Evolutionary conservation across 2,888 invertebrate genomes (phyloP).

Genomic region (Drosophila kambysellisi): DNA sequence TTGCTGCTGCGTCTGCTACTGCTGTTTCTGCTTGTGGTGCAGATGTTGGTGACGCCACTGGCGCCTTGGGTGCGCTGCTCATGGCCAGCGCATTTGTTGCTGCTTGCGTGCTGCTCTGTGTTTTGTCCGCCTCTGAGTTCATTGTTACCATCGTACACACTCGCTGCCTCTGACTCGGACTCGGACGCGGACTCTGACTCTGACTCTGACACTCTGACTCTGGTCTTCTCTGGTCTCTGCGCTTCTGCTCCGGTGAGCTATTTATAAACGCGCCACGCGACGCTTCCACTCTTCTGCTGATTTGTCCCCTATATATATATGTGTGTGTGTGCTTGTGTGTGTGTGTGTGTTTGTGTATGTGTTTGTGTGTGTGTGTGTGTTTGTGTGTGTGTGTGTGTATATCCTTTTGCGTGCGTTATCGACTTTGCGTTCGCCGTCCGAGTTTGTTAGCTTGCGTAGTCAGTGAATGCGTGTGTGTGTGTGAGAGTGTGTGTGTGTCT

Average conservation of each 20-base stretch:
- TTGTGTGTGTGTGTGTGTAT: constrained; percentile 18
- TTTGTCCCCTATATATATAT: constrained; percentile 16
- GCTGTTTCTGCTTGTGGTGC: constrained; percentile 21
- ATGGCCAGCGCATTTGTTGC: constrained; percentile 70
- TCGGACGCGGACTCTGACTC: not conserved
- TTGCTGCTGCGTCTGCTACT: not conserved
- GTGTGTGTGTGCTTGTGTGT: constrained; percentile 4
- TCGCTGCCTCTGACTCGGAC: constrained; percentile 1
- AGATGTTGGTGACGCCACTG: constrained; percentile 37
- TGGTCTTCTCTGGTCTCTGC: constrained; percentile 20
- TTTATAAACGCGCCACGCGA: constrained; percentile 38
- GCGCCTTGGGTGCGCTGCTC: constrained; percentile 68
- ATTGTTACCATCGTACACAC: constrained; percentile 84
- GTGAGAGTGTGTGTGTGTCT: constrained; percentile 13
- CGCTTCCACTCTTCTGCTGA: constrained; percentile 26
- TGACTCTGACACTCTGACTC: not conserved
- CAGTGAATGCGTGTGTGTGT: constrained; percentile 14
- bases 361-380: not conserved
- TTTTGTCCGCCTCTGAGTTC: constrained; percentile 85
- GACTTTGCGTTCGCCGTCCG: constrained; percentile 16
- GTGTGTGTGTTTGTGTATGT: constrained; percentile 16
- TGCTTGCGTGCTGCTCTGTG: constrained; percentile 75
- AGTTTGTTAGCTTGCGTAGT: constrained; percentile 1
- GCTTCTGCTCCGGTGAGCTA: constrained; percentile 45
- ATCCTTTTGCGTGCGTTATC: constrained; percentile 43